Evolutionary conservation across 1,140 invertebrate genomes (phyloP).

Genomic region (Aphelenchoides besseyi): DNA sequence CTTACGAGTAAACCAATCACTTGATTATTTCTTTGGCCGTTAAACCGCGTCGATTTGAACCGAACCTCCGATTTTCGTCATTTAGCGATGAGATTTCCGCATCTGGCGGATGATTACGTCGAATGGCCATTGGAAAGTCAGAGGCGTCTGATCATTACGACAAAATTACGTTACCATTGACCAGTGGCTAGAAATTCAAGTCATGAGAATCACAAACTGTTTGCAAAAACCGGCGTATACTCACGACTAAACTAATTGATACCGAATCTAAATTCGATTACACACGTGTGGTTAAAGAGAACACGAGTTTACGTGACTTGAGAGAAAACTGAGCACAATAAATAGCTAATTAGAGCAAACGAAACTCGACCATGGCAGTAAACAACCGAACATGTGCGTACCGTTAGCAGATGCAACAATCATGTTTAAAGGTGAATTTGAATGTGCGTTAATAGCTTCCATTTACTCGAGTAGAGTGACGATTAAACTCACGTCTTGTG

Average conservation of each 20-base stretch:
- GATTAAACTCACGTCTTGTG: no score
- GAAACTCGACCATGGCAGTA: no score
- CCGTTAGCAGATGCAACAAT: no score
- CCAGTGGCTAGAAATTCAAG: neutral
- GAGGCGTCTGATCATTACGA: neutral
- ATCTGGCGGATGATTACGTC: neutral
- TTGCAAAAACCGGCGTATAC: no score
- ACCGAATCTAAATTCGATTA: neutral
- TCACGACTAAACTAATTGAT: neutral
- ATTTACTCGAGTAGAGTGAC: no score
- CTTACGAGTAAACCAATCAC: neutral
- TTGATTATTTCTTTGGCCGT: neutral
- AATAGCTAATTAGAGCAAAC: no score
- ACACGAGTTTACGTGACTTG: no score
- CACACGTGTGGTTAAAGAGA: no score
- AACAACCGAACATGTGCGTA: no score
- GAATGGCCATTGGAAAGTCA: neutral
- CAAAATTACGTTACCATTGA: neutral
- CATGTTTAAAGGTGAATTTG: no score
- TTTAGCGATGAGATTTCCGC: neutral
- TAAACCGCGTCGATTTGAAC: conserved; percentile 3
- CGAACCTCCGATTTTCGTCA: neutral
- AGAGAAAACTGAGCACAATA: no score
- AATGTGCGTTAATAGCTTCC: no score
- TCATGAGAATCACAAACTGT: neutral